Evolutionary conservation across 1,140 invertebrate species (phyloP), one percentile per base, ranked within the genome.

Genomic region (Trichonephila clavipes): DNA sequence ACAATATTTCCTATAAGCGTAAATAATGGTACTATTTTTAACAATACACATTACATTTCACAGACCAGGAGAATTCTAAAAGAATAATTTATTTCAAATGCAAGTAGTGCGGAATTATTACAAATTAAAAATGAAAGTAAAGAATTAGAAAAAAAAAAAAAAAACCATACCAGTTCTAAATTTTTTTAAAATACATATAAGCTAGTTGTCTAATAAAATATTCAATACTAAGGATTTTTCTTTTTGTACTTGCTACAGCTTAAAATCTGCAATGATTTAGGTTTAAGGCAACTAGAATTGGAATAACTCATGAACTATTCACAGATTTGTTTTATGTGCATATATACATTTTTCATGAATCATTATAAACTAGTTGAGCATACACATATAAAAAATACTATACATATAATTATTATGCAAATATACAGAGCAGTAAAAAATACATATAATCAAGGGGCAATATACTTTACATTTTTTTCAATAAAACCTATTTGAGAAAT

Each of bases 351-450:
- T 69, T 14, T 24, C 28, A 40, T 77, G 16, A 77, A 77, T 18
- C 2, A 28, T 77, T 28, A 14, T 34, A 40, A 19, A 18, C 28
- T 77, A 18, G 18, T 77, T 77, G 72, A 77, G 72, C 72, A 77
- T 28, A 77, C 28, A 77, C 7, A 18, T 77, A 77, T 77, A 16
- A 77, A 77, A 77, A 77, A 28, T 18, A 77, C 72, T 77, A 16
- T 21, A 51, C 51, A 51, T 28, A 28, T 51, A 51, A 69, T 69
- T 77, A 34, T 77, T 18, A 18, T 34, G 72, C 72, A 77, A 77
- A 77, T 77, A 77, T 77, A 77, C 72, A 77, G 72, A 77, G 72
- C 72, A 77, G 28, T 77, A 77, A 77, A 77, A 77, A 77, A 77
- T 77, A 77, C 72, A 77, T 77, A 77, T 40, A 24, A n/a, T 77